phyloP scores from a whole-genome alignment of 2,888 invertebrate genomes.

The Xylocampa areola region DNA sequence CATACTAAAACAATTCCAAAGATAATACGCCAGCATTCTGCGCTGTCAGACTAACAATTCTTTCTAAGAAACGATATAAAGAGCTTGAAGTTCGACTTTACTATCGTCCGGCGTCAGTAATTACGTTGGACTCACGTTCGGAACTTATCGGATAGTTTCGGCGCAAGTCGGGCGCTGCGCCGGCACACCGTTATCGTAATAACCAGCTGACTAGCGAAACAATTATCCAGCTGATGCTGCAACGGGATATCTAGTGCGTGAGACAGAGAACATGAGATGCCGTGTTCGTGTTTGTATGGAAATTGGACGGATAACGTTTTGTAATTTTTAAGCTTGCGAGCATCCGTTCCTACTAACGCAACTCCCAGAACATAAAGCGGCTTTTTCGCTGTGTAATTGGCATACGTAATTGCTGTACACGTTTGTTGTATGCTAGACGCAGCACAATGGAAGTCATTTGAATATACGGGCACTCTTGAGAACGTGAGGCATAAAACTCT shows the following conservation, averaged over 20 bases:
- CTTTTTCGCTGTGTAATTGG: constrained; percentile 49
- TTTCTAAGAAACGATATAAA: constrained; percentile 41
- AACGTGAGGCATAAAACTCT: constrained; percentile 15
- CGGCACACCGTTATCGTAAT: constrained; percentile 72
- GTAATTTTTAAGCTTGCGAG: constrained; percentile 54
- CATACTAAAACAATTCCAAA: constrained; percentile 43
- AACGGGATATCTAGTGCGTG: constrained; percentile 62
- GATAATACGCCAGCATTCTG: constrained; percentile 11
- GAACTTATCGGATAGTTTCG: constrained; percentile 58
- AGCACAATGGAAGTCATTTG: constrained; percentile 47
- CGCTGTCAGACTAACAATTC: constrained; percentile 22
- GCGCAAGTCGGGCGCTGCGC: constrained; percentile 50
- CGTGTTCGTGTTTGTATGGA: constrained; percentile 55
- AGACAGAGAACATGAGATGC: constrained; percentile 42
- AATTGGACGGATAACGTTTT: constrained; percentile 50
- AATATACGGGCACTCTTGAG: constrained; percentile 29
- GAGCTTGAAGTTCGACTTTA: constrained; percentile 38
- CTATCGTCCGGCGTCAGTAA: constrained; percentile 32
- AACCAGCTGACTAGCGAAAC: constrained; percentile 74
- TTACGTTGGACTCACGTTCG: constrained; percentile 50
- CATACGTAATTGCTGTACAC: constrained; percentile 44
- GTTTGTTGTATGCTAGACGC: constrained; percentile 37
- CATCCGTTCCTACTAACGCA: constrained; percentile 47
- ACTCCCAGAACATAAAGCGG: constrained; percentile 40
- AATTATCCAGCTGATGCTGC: constrained; percentile 73